phyloP scores from a whole-genome alignment of 2,797 vertebrate genomes.

The Rhyacichthys aspro region DNA sequence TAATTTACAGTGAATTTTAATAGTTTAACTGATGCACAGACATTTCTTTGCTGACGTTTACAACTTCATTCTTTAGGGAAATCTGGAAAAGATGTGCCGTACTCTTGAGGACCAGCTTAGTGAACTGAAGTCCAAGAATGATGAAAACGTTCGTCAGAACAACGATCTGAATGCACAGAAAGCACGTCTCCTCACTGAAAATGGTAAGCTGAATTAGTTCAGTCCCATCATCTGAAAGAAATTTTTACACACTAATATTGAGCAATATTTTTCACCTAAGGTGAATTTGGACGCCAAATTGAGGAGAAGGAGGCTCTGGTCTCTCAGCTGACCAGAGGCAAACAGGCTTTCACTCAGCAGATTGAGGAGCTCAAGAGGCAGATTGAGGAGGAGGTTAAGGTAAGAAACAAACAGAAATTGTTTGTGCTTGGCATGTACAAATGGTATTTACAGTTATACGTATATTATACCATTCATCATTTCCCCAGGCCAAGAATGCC shows the following conservation, averaged over 20 bases:
- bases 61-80: constrained; percentile 75
- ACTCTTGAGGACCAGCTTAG: constrained; percentile 87
- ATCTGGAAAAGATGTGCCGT: constrained; percentile 87
- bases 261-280: constrained; percentile 42
- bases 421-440: neutral
- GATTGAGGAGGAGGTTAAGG: constrained; percentile 79
- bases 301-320: constrained; percentile 88
- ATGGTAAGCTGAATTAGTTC: constrained; percentile 72
- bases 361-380: constrained; percentile 90
- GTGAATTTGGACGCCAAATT: constrained; percentile 85
- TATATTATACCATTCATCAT: neutral
- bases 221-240: neutral
- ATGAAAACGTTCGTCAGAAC: constrained; percentile 82
- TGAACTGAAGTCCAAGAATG: constrained; percentile 86
- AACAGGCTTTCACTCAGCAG: constrained; percentile 88
- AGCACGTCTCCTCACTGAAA: constrained; percentile 88
- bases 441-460: neutral
- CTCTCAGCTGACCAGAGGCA: constrained; percentile 89
- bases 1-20: neutral
- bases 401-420: constrained; percentile 12
- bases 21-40: too few species aligned
- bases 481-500: constrained; percentile 84
- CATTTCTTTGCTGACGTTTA: neutral
- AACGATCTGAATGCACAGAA: constrained; percentile 84
- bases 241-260: neutral